phyloP scores from a whole-genome alignment of 2,888 invertebrate genomes.

The Lasius fuliginosus region DNA sequence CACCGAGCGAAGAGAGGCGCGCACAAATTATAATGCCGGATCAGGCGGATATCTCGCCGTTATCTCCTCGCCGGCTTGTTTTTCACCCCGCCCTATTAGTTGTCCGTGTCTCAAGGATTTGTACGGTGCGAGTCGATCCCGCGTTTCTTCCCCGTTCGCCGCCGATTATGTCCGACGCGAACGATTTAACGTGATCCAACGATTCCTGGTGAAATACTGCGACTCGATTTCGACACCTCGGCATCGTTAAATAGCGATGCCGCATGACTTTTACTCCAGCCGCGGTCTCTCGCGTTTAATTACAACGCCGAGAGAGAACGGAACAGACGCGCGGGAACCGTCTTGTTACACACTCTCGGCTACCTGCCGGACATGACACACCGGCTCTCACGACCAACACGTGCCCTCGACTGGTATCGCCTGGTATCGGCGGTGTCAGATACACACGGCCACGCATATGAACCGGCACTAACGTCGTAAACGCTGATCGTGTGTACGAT shows the following conservation, averaged over 20 bases:
- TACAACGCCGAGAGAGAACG: constrained; percentile 62
- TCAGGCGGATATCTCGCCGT: constrained; percentile 71
- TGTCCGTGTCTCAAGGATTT: constrained; percentile 80
- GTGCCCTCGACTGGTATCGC: constrained; percentile 65
- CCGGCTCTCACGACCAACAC: constrained; percentile 70
- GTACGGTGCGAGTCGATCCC: constrained; percentile 62
- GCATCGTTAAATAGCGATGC: constrained; percentile 82
- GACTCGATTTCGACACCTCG: constrained; percentile 83
- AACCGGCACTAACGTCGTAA: constrained; percentile 39
- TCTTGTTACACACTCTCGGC: constrained; percentile 62
- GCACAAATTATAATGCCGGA: constrained; percentile 82
- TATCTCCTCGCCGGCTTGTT: constrained; percentile 83
- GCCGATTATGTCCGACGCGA: constrained; percentile 48
- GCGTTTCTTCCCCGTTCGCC: constrained; percentile 53
- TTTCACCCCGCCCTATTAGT: constrained; percentile 84
- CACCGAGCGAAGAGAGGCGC: constrained; percentile 56
- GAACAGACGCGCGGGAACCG: constrained; percentile 40
- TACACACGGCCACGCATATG: constrained; percentile 41
- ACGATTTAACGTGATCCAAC: constrained; percentile 58
- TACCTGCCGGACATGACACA: constrained; percentile 76
- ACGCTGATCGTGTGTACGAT: constrained; percentile 61
- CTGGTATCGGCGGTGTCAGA: constrained; percentile 67
- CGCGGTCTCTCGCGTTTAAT: constrained; percentile 72
- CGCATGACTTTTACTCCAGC: constrained; percentile 73
- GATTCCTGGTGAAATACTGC: constrained; percentile 81